Evolutionary conservation across 2,797 vertebrate genomes (phyloP), one percentile per base, ranked within the genome.

Genomic region (Falco naumanni): DNA sequence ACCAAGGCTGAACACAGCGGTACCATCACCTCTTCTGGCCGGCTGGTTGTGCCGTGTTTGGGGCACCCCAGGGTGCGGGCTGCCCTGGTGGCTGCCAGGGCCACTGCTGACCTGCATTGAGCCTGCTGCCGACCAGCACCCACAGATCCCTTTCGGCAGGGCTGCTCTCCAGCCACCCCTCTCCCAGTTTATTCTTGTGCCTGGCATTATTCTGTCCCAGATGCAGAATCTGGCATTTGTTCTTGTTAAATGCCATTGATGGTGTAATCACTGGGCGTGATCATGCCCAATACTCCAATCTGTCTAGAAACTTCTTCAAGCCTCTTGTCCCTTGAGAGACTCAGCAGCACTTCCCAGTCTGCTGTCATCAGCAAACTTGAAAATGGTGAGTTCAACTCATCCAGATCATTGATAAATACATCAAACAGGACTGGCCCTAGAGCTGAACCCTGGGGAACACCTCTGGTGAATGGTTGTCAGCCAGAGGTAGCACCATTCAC

Each of bases 161-260:
- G 31, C 34, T 39, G 24, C 4, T 63, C 29, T 33, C 47, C 74
- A 41, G 59, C 7, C 47, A 20, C 29, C 51, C 34, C 34, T 50
- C 19, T 70, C 37, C 34, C 34, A 2, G 1, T 41, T 60, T 24
- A 10, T 51, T 7, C 10, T 18, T 51, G 31, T 34, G 65, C 16
- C 24, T 6, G 2, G 19, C 12, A 3, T 34, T n/a, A n/a, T 3
- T 61, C 7, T 0, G 3, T 9, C 17, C 28, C 9, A 47, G 26
- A 4, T 14, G 21, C 20, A 61, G 19, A 43, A 51, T 28, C 12
- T 10, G 11, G 13, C 16, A 72, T 45, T 71, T 72, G 1, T 6
- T 20, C 29, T 28, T 13, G 16, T 53, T 61, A 37, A 53, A 39
- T 39, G 16, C 43, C 43, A 43, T 43, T 15, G 43, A 43, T 43